Base-by-base conservation (phyloP, 2,888 invertebrate genomes). In the Xylota sylvarum region DNA sequence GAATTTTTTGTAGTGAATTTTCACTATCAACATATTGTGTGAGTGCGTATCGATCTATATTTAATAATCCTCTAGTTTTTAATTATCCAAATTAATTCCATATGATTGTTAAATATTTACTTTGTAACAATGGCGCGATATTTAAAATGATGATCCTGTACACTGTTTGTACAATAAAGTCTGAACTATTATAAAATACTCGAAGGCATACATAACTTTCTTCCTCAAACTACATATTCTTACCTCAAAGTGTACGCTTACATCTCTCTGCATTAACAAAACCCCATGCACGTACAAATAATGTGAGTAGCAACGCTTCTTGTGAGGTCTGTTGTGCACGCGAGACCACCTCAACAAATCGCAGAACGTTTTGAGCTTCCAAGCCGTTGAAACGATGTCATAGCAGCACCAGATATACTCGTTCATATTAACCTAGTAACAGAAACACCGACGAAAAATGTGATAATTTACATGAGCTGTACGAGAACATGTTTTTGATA, bases 361-460 rank as follows among this genome's bases (percentile, higher is more conserved):
- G 35, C 7, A 35, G 55, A 60, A 17, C 35, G 27, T 70, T 65
- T 50, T 10, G 1, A 65, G 12, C 48, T 58, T 80, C 23, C 43
- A 52, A 37, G 19, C 19, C 50, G 70, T 35, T 67, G 9, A 52
- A 65, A 50, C 37, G 5, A 9, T 64, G 50, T 35, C 60, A 55
- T 17, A 43, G 23, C 52, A 60, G 52, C 48, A 67, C 50, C 48
- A 56, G 70, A 58, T 37, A 62, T 64, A 73, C 72, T 74, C 50
- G 69, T 64, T 27, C 64, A 74, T 76, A 85, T 72, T 85, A 85
- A 85, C 85, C 85, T 77, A 85, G 76, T 85, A 81, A 77, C 70
- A 67, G 60, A 52, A 46, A 70, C 32, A 14, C 35, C 52, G 50
- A 60, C 56, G 32, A 67, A 76, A 69, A 50, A 70, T 81, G 58